Conservation (phyloP, 2,113 vertebrate species). For the Elaphurus davidianus region DNA sequence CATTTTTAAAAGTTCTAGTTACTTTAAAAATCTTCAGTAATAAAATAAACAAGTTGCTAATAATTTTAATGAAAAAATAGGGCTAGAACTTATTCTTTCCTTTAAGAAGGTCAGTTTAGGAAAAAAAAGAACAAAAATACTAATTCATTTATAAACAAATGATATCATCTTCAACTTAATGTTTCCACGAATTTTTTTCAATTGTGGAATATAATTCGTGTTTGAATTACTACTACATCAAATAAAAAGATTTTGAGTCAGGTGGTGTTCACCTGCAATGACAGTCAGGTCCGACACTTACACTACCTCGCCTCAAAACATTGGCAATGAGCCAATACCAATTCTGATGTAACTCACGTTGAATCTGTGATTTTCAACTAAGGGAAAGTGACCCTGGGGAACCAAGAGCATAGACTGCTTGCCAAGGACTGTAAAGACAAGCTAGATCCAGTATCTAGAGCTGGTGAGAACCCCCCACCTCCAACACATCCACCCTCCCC, state of each 20-base stretch:
- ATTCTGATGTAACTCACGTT: neutral
- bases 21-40: neutral
- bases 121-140: neutral
- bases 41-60: neutral
- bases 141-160: neutral
- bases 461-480: neutral
- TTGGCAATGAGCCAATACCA: neutral
- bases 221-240: neutral
- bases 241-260: neutral
- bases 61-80: neutral
- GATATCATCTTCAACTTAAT: neutral
- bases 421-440: neutral
- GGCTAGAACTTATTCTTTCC: neutral
- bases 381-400: neutral
- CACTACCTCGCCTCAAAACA: neutral
- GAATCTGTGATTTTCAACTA: neutral
- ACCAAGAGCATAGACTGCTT: neutral
- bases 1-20: neutral
- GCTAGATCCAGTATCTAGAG: neutral
- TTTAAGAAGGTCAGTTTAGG: neutral
- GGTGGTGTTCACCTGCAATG: neutral
- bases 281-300: neutral
- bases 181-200: neutral
- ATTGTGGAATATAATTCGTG: neutral
- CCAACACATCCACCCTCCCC: neutral